Evolutionary conservation across 1,140 invertebrate species (phyloP).

Genomic region (Ips nitidus): DNA sequence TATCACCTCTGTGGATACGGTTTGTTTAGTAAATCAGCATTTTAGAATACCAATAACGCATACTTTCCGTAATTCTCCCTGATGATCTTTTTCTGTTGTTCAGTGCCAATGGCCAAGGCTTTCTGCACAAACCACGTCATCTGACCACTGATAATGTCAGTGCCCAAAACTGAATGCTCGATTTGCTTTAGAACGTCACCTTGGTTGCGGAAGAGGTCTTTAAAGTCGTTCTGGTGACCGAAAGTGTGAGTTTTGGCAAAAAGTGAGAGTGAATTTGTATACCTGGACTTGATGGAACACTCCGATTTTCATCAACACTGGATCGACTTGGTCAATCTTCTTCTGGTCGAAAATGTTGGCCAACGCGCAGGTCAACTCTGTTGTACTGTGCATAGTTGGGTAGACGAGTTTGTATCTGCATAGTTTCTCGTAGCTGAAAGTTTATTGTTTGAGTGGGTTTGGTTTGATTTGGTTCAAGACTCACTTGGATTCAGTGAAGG

Average conservation of each 20-base stretch:
- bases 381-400: background rate
- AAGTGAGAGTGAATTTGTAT: background rate
- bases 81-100: no score
- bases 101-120: no score
- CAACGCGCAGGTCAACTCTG: background rate
- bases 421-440: background rate
- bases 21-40: no score
- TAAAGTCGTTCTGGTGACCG: no score
- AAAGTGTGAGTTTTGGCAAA: no score
- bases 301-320: background rate
- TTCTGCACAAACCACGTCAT: no score
- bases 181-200: background rate
- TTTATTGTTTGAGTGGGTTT: no score
- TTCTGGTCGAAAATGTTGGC: background rate
- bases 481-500: background rate
- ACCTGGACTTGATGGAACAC: background rate
- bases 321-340: background rate
- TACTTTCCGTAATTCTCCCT: no score
- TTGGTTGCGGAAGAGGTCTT: background rate
- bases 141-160: no score
- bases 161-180: background rate
- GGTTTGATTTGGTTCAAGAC: no score
- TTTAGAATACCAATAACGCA: no score
- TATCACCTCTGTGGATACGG: background rate
- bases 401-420: background rate